These are phyloP conservation scores for Neopelma chrysocephalum DNA, from an alignment of 2,797 vertebrate genomes.

Conservation along the genomic window DNA sequence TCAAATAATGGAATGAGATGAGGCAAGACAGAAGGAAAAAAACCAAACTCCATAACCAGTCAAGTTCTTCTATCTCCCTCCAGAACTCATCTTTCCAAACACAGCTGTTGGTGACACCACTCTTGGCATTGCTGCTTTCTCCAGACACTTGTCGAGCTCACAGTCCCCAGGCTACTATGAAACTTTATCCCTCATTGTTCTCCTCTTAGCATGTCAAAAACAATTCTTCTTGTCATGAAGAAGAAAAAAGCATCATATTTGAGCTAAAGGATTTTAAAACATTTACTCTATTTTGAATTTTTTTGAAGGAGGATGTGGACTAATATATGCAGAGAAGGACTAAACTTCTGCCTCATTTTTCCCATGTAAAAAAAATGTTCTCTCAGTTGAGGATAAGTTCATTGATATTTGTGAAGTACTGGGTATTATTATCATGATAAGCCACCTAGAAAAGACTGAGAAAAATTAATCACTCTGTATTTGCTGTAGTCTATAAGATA, in stretches of 20 bases:
- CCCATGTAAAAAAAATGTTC: neutral
- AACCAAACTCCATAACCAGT: neutral
- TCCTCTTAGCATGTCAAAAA: neutral
- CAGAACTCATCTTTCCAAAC: neutral
- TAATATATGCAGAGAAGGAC: neutral
- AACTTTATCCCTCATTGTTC: neutral
- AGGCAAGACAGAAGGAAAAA: neutral
- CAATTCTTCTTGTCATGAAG: neutral
- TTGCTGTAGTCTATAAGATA: neutral
- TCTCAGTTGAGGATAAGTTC: neutral
- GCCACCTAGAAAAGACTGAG: neutral
- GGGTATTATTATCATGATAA: neutral
- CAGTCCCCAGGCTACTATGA: neutral
- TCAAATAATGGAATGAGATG: neutral
- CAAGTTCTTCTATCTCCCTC: neutral
- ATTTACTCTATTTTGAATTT: neutral
- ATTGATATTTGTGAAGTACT: neutral
- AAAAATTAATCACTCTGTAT: neutral
- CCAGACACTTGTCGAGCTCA: neutral
- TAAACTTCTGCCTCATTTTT: neutral
- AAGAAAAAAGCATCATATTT: neutral
- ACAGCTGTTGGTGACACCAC: neutral
- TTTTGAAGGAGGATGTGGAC: neutral
- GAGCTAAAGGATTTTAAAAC: neutral
- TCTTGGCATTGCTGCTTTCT: neutral